Evolutionary conservation across 2,797 vertebrate genomes (phyloP).

Genomic region (Sebastes taczanowskii): DNA sequence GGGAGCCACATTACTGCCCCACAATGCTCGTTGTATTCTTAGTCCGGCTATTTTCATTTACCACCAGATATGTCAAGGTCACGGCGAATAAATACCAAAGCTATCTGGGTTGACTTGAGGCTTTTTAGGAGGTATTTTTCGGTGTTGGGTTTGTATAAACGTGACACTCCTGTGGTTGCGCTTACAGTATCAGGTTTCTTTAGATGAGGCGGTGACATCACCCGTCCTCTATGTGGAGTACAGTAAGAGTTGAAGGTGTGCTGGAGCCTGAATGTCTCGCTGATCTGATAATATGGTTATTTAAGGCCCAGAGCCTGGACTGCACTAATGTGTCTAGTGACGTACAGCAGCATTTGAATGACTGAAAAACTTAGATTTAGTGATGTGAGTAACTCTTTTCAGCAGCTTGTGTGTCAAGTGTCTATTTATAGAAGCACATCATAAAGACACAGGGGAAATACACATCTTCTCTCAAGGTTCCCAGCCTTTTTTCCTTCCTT

Average conservation of each 20-base stretch:
- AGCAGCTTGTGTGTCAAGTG: constrained; percentile 1
- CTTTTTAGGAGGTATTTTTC: background rate
- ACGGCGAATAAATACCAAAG: background rate
- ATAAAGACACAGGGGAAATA: background rate
- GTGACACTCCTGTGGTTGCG: background rate
- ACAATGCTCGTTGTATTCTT: constrained; percentile 65
- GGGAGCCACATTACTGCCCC: constrained; percentile 19
- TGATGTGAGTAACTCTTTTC: background rate
- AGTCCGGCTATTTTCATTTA: constrained; percentile 43
- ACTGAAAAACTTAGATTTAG: constrained; percentile 29
- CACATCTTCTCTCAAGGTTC: background rate
- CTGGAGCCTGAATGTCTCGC: constrained; percentile 41
- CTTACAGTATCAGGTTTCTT: constrained; percentile 1
- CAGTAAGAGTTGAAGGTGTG: constrained; percentile 20
- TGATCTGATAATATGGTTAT: constrained; percentile 71
- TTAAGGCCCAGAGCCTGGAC: constrained; percentile 39
- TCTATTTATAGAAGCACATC: constrained; percentile 28
- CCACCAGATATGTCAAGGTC: constrained; percentile 27
- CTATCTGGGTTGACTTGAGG: background rate
- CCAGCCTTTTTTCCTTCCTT: too few species aligned
- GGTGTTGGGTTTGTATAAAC: background rate
- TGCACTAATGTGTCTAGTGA: background rate
- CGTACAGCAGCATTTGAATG: constrained; percentile 15
- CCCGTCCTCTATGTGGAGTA: background rate
- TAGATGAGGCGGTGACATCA: background rate